Percentiles rank a stretch among this genome's conserved stretches.
Evolutionary conservation across 2,113 vertebrate genomes (phyloP).

Genomic region (Aleadryas rufinucha): DNA sequence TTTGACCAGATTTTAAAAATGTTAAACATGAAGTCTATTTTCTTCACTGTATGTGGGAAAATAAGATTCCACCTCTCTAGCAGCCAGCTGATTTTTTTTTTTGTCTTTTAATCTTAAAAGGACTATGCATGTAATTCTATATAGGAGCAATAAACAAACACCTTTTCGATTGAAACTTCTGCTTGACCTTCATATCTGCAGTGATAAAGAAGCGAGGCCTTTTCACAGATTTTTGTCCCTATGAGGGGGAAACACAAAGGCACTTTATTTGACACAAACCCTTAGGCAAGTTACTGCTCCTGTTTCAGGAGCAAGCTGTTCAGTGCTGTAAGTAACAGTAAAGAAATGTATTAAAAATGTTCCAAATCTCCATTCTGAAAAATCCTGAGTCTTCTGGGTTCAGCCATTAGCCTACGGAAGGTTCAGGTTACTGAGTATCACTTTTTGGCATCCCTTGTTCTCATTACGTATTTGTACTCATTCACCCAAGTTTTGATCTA

Average conservation of each 20-base stretch:
- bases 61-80: not conserved
- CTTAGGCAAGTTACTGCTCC: not conserved
- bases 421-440: not conserved
- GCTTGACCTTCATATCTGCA: not conserved
- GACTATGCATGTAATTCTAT: not conserved
- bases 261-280: not conserved
- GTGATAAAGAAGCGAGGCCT: not conserved
- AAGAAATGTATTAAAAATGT: not conserved
- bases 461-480: not conserved
- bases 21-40: not conserved
- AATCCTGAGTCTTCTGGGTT: not conserved
- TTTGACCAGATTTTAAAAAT: not conserved
- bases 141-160: not conserved
- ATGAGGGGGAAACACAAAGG: not conserved
- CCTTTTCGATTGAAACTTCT: not conserved
- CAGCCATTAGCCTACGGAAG: rapidly evolving
- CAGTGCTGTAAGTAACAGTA: not conserved
- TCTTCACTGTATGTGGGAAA: not conserved
- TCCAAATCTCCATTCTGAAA: not conserved
- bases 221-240: not conserved
- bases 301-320: not conserved
- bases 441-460: not conserved
- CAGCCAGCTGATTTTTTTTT: not conserved
- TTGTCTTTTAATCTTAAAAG: not conserved
- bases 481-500: not conserved